Percentiles rank a stretch among this genome's conserved stretches.
Conservation (phyloP, 2,888 invertebrate species). For the Tenthredo mesomela region DNA sequence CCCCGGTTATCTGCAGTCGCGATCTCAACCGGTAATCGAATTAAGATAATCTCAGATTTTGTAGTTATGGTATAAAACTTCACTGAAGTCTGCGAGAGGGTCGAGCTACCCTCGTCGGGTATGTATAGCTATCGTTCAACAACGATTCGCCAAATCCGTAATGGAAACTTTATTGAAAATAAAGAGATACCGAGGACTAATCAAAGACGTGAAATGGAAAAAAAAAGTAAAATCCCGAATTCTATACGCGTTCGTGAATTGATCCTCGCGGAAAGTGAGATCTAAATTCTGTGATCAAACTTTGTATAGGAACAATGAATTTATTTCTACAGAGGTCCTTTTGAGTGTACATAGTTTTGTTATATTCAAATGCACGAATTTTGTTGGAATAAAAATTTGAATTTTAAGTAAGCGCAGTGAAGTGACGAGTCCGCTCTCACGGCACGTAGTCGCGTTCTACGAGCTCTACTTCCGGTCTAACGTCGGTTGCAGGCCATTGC, state of each 20-base stretch:
- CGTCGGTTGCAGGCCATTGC: conserved; percentile 28
- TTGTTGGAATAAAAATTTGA: neutral
- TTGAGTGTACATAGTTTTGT: neutral
- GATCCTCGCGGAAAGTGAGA: conserved; percentile 59
- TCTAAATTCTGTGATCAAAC: conserved; percentile 58
- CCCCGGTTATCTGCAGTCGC: neutral
- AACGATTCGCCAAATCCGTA: conserved; percentile 22
- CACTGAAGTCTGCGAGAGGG: neutral
- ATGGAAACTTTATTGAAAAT: conserved; percentile 72
- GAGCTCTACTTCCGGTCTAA: conserved; percentile 47
- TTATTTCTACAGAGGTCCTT: neutral
- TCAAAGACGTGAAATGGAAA: neutral
- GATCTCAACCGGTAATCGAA: conserved; percentile 5
- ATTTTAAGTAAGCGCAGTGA: conserved; percentile 16
- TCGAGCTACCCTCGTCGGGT: neutral
- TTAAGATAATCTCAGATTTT: neutral
- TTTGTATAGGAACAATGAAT: neutral
- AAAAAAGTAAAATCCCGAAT: neutral
- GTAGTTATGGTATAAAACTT: neutral
- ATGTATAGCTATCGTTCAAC: neutral
- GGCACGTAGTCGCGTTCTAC: conserved; percentile 37
- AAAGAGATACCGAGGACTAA: conserved; percentile 60
- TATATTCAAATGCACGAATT: neutral
- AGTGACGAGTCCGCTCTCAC: conserved; percentile 49
- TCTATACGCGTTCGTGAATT: conserved; percentile 56